Evolutionary conservation across 1,140 invertebrate species (phyloP).

Genomic region (Lordiphosa collinella): DNA sequence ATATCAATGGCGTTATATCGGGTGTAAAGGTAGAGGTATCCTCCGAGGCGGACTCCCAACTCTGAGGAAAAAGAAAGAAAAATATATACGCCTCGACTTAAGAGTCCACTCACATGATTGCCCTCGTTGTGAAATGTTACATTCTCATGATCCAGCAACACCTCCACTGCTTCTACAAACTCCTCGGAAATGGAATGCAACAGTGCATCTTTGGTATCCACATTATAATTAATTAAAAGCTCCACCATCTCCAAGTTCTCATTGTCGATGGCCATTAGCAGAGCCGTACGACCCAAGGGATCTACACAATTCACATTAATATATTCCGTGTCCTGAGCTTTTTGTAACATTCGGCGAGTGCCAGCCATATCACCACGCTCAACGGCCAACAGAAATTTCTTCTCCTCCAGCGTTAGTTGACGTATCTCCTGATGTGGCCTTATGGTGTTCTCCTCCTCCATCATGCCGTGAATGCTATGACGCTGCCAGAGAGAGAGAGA

Average conservation of each 20-base stretch:
- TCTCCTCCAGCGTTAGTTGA: constrained; percentile 92
- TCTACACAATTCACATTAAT: constrained; percentile 99
- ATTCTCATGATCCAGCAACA: constrained; percentile 95
- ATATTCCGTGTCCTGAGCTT: constrained; percentile 87
- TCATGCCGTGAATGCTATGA: constrained; percentile 95
- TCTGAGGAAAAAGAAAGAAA: constrained; percentile 81
- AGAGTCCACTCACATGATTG: constrained; percentile 86
- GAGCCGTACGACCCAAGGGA: constrained; percentile 93
- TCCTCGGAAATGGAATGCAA: constrained; percentile 98
- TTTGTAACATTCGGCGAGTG: constrained; percentile 89
- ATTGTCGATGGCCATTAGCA: constrained; percentile 98
- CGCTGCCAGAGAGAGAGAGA: constrained; percentile 85
- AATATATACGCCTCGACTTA: too few species aligned
- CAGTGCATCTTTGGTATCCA: constrained; percentile 95
- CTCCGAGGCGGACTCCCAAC: constrained; percentile 93
- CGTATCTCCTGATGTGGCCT: constrained; percentile 94
- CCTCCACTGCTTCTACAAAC: constrained; percentile 98
- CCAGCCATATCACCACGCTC: constrained; percentile 95
- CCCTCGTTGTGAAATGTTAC: constrained; percentile 86
- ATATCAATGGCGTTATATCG: constrained; percentile 96
- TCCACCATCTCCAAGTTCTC: constrained; percentile 99
- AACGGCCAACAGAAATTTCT: constrained; percentile 94
- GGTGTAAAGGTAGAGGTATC: constrained; percentile 97
- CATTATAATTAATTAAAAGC: constrained; percentile 92
- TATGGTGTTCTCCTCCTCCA: constrained; percentile 92